phyloP scores from a whole-genome alignment of 2,113 vertebrate species.

The Alces alces region DNA sequence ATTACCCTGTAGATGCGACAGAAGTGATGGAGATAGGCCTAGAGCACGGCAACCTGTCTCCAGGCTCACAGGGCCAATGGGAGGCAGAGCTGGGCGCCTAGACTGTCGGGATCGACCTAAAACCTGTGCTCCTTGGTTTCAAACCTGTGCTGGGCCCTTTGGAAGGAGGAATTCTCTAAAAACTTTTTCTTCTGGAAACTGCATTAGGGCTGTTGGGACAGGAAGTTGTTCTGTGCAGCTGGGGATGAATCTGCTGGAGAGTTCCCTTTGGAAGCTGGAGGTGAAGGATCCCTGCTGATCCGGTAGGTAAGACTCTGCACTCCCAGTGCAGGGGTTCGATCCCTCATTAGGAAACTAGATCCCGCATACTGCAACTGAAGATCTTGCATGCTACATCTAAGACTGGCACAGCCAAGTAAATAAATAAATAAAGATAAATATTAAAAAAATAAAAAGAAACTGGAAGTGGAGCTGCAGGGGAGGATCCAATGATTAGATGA shows the following conservation, averaged over 20 bases:
- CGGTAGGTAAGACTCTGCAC: background rate
- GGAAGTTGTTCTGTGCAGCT: background rate
- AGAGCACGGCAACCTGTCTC: background rate
- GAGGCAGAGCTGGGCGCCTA: background rate
- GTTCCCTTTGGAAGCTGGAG: background rate
- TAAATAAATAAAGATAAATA: background rate
- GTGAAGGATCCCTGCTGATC: background rate
- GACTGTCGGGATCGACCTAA: accelerated
- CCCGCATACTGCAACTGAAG: background rate
- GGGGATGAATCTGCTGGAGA: background rate
- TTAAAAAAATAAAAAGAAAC: background rate
- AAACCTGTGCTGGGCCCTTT: background rate
- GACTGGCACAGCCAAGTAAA: background rate
- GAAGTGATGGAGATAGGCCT: background rate
- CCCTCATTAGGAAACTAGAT: background rate
- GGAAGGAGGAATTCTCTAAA: background rate
- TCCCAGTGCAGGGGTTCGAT: background rate
- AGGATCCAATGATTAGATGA: too few species aligned
- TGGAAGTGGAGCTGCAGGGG: background rate
- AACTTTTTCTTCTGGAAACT: background rate
- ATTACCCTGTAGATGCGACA: accelerated
- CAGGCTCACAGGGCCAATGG: background rate
- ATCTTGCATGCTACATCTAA: background rate
- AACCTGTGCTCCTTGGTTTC: background rate
- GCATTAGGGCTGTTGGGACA: background rate